Evolutionary conservation across 2,888 invertebrate genomes (phyloP), one percentile per base, ranked within the genome.

Genomic region (Rhamnusium bicolor): DNA sequence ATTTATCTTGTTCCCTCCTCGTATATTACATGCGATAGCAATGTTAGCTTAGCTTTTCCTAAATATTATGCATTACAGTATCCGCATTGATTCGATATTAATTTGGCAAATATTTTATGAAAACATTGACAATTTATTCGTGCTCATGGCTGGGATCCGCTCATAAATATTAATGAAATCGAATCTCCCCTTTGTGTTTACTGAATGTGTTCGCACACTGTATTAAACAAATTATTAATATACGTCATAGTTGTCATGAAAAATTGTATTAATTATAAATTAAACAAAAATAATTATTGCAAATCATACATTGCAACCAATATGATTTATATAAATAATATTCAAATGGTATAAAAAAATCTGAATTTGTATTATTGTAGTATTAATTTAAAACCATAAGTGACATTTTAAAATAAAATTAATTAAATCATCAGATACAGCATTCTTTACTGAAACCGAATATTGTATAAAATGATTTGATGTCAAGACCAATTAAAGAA

Each of bases 91-190:
- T 85, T 84, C 80, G 83, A 83, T 84, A 85, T 84, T 85, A 85
- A 85, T 85, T 85, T 85, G 83, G 85, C 85, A 85, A 85, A 85
- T 85, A 85, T 85, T 85, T 85, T 85, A 84, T 84, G 85, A 85
- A 85, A 85, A 85, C 85, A 85, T 83, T 83, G 84, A 85, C 84
- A 85, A 85, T 85, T 84, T 85, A 85, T 85, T 85, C 85, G 83
- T 76, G 84, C 84, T 85, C 84, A 85, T 83, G 85, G 80, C 83
- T 76, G 79, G 80, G 82, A 78, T 76, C 76, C 79, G 80, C 85
- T 85, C 84, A 85, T 85, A 85, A 85, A 85, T 85, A 85, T 85
- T 85, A 85, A 85, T 85, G 83, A 79, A 79, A 83, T 82, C 82
- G 82, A 83, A 83, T 77, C 80, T 81, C 79, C 83, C 81, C 82